Evolutionary conservation across 1,140 invertebrate species (phyloP), one percentile per base, ranked within the genome.

Genomic region (Brachionus koreanus): DNA sequence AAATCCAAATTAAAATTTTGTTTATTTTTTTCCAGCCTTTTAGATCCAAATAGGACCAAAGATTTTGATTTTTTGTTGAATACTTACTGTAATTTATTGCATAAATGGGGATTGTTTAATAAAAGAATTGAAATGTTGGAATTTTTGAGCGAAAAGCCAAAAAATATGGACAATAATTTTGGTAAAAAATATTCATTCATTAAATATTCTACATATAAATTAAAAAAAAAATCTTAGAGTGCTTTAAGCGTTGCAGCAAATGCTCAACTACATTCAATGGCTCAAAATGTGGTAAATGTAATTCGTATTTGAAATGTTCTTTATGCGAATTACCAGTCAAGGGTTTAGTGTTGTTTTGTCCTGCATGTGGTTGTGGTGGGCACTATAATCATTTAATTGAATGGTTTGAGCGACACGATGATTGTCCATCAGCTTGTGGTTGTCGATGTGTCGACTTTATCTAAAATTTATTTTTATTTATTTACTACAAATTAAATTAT

Each of bases 381-480:
- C 77, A 82, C 43, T 46, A 29, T 7, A 16, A 82, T 43, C 77
- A 82, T 67, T 33, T 67, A 23, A 63, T 65, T 13, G 39, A 43
- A 10, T 82, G 77, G 77, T 82, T 82, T 46, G 65, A 46, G 13
- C 43, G 49, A 7, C 75, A 77, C 35, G 75, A 61, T 19, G 46
- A 77, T 57, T 77, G 75, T 77, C 23, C 75, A 39, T 77, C 75
- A 37, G 75, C 46, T 37, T 77, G 75, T 61, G 75, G 75, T 57
- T 74, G 69, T 46, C 37, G 69, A 46, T 74, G 69, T 46, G 25
- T 74, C 46, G 69, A 74, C 25, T 74, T 25, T 74, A 43, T 74
- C 19, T 74, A 74, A 74, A 4, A 35, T 39, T 29, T 46, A 74
- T 46, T 74, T 74, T 19, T 74, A 25, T 74, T 43, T 74, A 29